These are phyloP conservation scores for Coracopsis vasa DNA, from an alignment of 2,113 vertebrate species.

Conservation along the genomic window DNA sequence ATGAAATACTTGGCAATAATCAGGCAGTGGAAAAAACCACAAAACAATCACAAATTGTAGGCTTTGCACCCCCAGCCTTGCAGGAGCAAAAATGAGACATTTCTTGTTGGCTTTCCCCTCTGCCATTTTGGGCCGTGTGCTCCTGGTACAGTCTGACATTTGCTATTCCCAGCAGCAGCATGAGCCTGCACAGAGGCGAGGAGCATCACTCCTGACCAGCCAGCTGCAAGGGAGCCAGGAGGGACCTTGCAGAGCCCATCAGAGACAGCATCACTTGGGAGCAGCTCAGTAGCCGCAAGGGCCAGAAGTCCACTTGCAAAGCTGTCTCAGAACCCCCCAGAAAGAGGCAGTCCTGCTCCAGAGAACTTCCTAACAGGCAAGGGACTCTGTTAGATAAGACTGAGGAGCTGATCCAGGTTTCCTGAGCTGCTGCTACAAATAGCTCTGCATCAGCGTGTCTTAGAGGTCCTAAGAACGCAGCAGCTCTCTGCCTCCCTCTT, in stretches of 20 bases:
- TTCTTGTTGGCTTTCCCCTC: neutral
- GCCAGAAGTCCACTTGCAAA: neutral
- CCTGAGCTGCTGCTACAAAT: neutral
- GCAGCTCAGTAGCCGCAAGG: neutral
- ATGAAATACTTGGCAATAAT: slow-evolving; percentile 61
- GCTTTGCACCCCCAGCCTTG: neutral
- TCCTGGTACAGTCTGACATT: neutral
- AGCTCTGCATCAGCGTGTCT: rapidly evolving
- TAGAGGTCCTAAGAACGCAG: neutral
- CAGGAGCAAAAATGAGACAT: neutral
- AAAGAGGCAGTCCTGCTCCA: neutral
- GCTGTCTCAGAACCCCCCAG: neutral
- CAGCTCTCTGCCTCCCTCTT: neutral
- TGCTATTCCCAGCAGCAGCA: neutral
- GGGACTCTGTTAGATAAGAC: neutral
- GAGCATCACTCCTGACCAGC: neutral
- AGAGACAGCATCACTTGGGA: rapidly evolving
- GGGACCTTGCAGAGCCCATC: neutral
- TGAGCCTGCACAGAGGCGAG: rapidly evolving
- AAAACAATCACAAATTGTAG: slow-evolving; percentile 21
- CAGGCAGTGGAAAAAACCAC: slow-evolving; percentile 43
- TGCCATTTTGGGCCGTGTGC: neutral
- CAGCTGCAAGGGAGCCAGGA: neutral
- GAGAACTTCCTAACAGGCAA: rapidly evolving
- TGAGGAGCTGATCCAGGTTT: neutral